Base-by-base conservation (phyloP, 2,113 vertebrate genomes). In the Hypanus sabinus region DNA sequence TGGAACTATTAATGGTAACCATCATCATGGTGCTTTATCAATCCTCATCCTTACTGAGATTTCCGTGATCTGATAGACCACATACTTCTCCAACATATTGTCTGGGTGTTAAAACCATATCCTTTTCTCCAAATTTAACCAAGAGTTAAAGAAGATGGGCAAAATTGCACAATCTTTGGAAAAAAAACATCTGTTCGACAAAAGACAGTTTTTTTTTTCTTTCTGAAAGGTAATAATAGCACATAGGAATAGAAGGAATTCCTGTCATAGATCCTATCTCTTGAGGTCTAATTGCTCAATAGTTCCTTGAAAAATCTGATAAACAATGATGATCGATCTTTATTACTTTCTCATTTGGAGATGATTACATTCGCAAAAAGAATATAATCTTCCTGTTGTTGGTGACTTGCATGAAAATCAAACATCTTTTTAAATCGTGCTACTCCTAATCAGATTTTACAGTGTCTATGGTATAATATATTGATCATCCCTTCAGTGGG, bases 281-380 rank as follows among this genome's bases (percentile, higher is more conserved):
- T 38, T 73, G 36, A 24, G 68, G 36, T 73, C 91, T 93, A 93
- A 93, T 93, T 73, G 68, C 68, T 30, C 10, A 73, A 93, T 93
- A 55, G 24, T 55, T 93, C 6, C 36, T 71, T 75, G 36, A 38
- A 73, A 81, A 73, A 93, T 90, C 85, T 68, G 85, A 75, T 93
- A 73, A 93, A 71, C 36, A 93, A 46, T 18, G 68, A 75, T 73
- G 36, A 71, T 93, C 22, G 36, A 75, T 75, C 70, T 73, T 93
- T 36, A 93, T 93, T 75, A 93, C 55, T 46, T 93, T 93, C 91
- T 46, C 65, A 73, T 93, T 93, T 75, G 14, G 38, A 93, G 70
- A 73, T 90, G 60, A 90, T 90, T 68, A 90, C 62, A 20, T 90
- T 62, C 62, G n/a, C 85, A 68, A n/a, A 90, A 68, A 30, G 6